Evolutionary conservation across 2,113 vertebrate genomes (phyloP), one percentile per base, ranked within the genome.

Genomic region (Dasypus novemcinctus): DNA sequence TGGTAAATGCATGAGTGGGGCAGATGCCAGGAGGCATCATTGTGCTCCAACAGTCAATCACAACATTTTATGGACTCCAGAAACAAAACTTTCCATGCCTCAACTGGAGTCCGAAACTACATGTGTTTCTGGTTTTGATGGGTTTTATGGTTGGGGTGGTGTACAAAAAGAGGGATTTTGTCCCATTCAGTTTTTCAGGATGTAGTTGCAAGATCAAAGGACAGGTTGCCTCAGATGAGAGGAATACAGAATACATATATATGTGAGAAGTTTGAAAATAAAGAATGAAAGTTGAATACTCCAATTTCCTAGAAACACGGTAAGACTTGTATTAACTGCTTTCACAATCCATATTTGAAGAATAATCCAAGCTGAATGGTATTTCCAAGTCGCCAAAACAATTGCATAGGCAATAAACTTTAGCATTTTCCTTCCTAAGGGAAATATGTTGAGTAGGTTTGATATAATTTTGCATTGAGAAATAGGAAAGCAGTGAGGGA

Each of bases 301-400:
- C 12, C 43, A 0, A 61, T 54, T 46, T 91, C 33, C 52, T 68
- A 95, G 68, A 85, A 46, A 57, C 33, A 52, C 3, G 79, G 78
- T 92, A 66, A 83, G 33, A 68, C 25, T 81, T 87, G 5, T 79
- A 74, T 91, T 85, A 94, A 8, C 7, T 96, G 29, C 5, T 46
- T 64, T 36, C 10, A 43, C 23, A 84, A 94, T 96, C 46, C 4
- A 15, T 46, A 79, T 96, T 87, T 87, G 10, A 93, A 90, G 31
- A 33, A 78, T 20, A 75, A 4, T 76, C 1, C 2, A 93, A 97
- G 43, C 0, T 21, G 79, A 86, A 89, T 54, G 5, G 6, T 85
- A 46, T 85, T 93, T 97, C 38, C 90, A 94, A 91, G 27, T 68
- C 91, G 68, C 69, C 38, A 59, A 1, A 85, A 57, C 96, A 96